These are phyloP conservation scores for Apolygus lucorum DNA, from an alignment of 1,140 invertebrate species.

Conservation along the genomic window DNA sequence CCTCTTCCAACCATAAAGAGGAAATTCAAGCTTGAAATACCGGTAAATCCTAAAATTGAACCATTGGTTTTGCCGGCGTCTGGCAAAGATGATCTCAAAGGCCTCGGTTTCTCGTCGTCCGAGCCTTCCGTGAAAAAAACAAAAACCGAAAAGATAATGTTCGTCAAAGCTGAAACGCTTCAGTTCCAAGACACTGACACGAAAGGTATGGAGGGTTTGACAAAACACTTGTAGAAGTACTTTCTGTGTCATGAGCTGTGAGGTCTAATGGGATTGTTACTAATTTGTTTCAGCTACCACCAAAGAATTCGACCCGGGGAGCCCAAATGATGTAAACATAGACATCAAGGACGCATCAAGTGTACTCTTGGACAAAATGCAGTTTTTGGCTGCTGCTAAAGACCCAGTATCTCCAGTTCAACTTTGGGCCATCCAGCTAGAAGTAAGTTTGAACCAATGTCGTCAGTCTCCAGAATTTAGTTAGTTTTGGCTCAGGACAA, in stretches of 20 bases:
- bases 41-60: not conserved
- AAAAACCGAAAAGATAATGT: conserved; percentile 38
- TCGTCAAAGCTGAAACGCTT: conserved; percentile 40
- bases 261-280: too few relatives aligned
- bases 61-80: not conserved
- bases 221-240: too few relatives aligned
- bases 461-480: too few relatives aligned
- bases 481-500: too few relatives aligned
- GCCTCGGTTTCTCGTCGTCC: conserved; percentile 32
- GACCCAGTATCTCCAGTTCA: conserved; percentile 52
- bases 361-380: conserved; percentile 50
- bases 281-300: too few relatives aligned
- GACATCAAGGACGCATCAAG: conserved; percentile 42
- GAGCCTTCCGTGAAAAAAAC: conserved; percentile 27
- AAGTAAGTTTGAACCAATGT: conserved; percentile 47
- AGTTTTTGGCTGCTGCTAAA: conserved; percentile 53
- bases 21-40: conserved; percentile 18
- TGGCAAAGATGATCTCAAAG: conserved; percentile 17
- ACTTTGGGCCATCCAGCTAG: conserved; percentile 54
- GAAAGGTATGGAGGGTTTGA: too few relatives aligned
- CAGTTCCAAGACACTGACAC: conserved; percentile 7
- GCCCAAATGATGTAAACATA: conserved; percentile 31
- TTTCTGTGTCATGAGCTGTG: too few relatives aligned
- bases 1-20: conserved; percentile 19
- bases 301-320: not conserved